Evolutionary conservation across 2,113 vertebrate species (phyloP).

Genomic region (Melierax canorus): DNA sequence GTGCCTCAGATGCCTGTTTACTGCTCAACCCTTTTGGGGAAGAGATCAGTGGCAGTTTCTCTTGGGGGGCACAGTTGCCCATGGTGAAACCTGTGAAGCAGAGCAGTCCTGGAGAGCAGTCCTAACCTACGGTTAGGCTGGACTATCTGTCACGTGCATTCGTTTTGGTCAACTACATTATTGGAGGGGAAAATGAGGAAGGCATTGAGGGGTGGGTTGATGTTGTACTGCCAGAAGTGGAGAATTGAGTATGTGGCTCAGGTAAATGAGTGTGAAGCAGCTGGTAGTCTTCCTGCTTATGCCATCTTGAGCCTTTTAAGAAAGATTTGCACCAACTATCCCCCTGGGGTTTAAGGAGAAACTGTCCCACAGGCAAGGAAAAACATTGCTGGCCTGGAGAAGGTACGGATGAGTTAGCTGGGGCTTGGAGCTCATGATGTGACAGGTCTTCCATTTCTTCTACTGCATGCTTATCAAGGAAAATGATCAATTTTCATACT

Average conservation of each 20-base stretch:
- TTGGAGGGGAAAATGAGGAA: not conserved
- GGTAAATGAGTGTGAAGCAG: not conserved
- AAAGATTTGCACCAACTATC: not conserved
- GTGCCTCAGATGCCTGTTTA: not conserved
- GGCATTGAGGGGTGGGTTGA: no score
- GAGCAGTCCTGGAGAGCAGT: not conserved
- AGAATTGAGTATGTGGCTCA: not conserved
- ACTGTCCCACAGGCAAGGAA: not conserved
- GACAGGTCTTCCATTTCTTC: not conserved
- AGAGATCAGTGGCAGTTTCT: not conserved
- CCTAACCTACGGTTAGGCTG: rapidly evolving
- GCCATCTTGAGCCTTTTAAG: not conserved
- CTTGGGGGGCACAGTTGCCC: not conserved
- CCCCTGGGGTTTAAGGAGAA: not conserved
- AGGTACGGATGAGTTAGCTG: not conserved
- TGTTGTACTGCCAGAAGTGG: not conserved
- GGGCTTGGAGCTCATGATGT: rapidly evolving
- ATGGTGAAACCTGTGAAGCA: not conserved
- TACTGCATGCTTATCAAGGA: not conserved
- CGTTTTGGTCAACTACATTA: rapidly evolving
- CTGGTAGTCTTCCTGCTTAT: not conserved
- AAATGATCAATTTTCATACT: rapidly evolving
- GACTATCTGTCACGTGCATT: rapidly evolving
- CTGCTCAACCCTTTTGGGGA: not conserved
- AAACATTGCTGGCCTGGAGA: rapidly evolving